Percentiles rank a stretch among this genome's conserved stretches.
phyloP scores from a whole-genome alignment of 2,888 invertebrate genomes.

The Lochmaea capreae region DNA sequence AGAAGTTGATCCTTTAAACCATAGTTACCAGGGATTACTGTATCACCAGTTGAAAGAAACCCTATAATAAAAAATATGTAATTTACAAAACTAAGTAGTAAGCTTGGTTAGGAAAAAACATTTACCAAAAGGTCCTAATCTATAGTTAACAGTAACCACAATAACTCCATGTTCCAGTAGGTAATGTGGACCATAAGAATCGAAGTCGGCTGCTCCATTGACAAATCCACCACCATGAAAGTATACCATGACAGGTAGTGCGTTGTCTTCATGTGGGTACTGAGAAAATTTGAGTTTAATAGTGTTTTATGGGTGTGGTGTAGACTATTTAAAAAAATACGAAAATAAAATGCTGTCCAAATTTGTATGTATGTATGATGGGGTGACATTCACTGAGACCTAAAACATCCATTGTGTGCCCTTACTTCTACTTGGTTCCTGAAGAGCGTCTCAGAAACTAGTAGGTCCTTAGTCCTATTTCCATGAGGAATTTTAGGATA shows the following conservation, averaged over 20 bases:
- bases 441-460: too few relatives aligned
- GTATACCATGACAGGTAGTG: conserved; percentile 59
- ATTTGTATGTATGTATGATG: too few relatives aligned
- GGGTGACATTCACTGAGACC: too few relatives aligned
- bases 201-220: conserved; percentile 56
- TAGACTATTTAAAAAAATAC: too few relatives aligned
- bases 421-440: too few relatives aligned
- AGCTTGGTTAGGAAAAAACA: neutral
- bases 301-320: too few relatives aligned
- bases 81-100: neutral
- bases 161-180: conserved; percentile 55
- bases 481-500: too few relatives aligned
- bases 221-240: conserved; percentile 60
- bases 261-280: conserved; percentile 19
- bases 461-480: too few relatives aligned
- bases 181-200: conserved; percentile 61
- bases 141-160: conserved; percentile 57
- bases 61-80: conserved; percentile 36
- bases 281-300: neutral
- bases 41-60: conserved; percentile 49
- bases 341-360: too few relatives aligned
- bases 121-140: conserved; percentile 47
- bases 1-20: conserved; percentile 50
- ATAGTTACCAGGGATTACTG: conserved; percentile 47
- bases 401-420: too few relatives aligned